Evolutionary conservation across 2,797 vertebrate genomes (phyloP), one percentile per base, ranked within the genome.

Genomic region (Champsocephalus esox): DNA sequence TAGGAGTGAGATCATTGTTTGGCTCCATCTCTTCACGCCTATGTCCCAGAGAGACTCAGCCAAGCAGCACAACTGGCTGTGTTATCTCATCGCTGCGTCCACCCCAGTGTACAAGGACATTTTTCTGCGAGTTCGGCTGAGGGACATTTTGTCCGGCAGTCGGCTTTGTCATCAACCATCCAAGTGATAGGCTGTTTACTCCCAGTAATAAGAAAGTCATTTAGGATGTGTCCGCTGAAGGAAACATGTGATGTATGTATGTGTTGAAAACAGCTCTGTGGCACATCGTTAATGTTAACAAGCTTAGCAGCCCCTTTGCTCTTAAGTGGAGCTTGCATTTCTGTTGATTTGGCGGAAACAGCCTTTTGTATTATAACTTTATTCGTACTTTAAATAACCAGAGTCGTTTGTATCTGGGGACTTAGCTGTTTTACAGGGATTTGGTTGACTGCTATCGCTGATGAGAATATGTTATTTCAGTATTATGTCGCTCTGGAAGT

Each of bases 1-100:
- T 93, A 70, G 89, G 83, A 92, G 94, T 95, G 95, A 96, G 94
- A 91, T 95, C 95, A 96, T 94, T 94, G 93, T 95, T 95, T 96
- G 94, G 95, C 94, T 93, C 88, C 85, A 86, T 93, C 88, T 88
- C 90, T 95, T 95, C 92, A 94, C 92, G 95, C 93, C 92, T 95
- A 88, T 94, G 93, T 94, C 92, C 92, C 87, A 79, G 88, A 71
- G 91, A 94, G 92, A 88, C 90, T 83, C 86, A 84, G 91, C 91
- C 80, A 87, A 92, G 89, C 91, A 88, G 93, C 86, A 84, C 87
- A 91, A 92, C 89, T 80, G 84, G 79, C 83, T 75, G 81, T 79
- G 92, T 94, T 94, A 94, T 95, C 94, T 93, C 92, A 93, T 87
- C 77, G 67, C 85, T 76, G 86, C 72, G 50, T 85, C 88, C 87